Conservation (phyloP, 2,888 invertebrate species). For the Minunthozetes semirufus region DNA sequence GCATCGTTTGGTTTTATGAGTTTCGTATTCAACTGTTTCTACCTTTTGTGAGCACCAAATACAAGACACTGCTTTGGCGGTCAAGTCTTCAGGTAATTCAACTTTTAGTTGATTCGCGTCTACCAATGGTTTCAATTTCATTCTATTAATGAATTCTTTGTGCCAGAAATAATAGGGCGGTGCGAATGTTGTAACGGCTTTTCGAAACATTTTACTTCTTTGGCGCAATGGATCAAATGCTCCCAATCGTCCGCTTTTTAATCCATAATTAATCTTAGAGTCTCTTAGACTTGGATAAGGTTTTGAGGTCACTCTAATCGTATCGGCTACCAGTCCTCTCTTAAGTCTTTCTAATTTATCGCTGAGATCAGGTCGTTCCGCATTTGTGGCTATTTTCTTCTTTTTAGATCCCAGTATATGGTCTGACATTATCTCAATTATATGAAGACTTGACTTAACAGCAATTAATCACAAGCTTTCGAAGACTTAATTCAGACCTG, state of each 20-base stretch:
- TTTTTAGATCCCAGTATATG: no score
- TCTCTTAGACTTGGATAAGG: not conserved
- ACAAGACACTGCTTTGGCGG: no score
- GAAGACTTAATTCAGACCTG: no score
- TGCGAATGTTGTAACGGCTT: not conserved
- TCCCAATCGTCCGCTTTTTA: not conserved
- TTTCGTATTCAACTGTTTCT: not conserved
- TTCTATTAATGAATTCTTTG: not conserved
- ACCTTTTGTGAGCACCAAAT: not conserved
- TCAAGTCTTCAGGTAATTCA: not conserved
- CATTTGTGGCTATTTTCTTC: no score
- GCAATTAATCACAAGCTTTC: no score
- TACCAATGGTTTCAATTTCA: not conserved
- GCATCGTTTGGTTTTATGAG: not conserved
- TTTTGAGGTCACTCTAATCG: not conserved
- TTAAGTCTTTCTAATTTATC: not conserved
- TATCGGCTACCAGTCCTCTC: not conserved
- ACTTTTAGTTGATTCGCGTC: not conserved
- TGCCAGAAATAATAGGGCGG: constrained; percentile 20
- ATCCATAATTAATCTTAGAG: not conserved
- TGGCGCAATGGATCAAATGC: not conserved
- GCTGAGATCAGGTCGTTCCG: not conserved
- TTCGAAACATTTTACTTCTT: not conserved
- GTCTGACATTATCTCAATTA: no score
- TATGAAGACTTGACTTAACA: no score